Conservation (phyloP, 2,888 invertebrate genomes). For the Oithona nana region DNA sequence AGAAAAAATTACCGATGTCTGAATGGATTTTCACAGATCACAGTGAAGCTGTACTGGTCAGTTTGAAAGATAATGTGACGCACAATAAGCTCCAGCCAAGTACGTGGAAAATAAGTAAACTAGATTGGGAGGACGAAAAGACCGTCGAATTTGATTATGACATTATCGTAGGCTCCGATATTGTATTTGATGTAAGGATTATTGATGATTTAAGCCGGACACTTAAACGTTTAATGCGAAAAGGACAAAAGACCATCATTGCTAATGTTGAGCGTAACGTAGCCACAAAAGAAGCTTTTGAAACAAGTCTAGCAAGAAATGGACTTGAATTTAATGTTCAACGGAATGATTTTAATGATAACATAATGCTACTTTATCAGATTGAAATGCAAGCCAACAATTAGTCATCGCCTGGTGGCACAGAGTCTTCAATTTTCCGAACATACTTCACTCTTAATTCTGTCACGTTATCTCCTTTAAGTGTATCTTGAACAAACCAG, state of each 20-base stretch:
- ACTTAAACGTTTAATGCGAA: not conserved
- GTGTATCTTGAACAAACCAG: constrained; percentile 82
- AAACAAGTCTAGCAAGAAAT: too few relatives aligned
- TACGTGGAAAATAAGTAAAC: not conserved
- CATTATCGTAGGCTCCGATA: not conserved
- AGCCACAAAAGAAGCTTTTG: not conserved
- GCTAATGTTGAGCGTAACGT: not conserved
- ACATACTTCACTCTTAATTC: constrained; percentile 88
- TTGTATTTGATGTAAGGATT: constrained; percentile 1
- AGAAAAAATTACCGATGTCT: not conserved
- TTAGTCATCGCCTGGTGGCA: constrained; percentile 95
- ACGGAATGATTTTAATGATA: too few relatives aligned
- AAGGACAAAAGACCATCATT: not conserved
- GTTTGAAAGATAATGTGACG: not conserved
- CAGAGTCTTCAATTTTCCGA: constrained; percentile 83
- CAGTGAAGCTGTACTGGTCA: not conserved
- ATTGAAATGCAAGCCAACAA: not conserved
- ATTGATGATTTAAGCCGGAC: not conserved
- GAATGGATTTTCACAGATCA: not conserved
- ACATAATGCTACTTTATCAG: too few relatives aligned
- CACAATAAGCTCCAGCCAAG: not conserved
- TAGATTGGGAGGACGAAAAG: not conserved
- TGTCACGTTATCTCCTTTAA: constrained; percentile 81
- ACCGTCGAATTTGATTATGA: not conserved
- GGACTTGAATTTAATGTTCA: too few relatives aligned